phyloP scores from a whole-genome alignment of 2,888 invertebrate genomes.

The Hartigia nigra region DNA sequence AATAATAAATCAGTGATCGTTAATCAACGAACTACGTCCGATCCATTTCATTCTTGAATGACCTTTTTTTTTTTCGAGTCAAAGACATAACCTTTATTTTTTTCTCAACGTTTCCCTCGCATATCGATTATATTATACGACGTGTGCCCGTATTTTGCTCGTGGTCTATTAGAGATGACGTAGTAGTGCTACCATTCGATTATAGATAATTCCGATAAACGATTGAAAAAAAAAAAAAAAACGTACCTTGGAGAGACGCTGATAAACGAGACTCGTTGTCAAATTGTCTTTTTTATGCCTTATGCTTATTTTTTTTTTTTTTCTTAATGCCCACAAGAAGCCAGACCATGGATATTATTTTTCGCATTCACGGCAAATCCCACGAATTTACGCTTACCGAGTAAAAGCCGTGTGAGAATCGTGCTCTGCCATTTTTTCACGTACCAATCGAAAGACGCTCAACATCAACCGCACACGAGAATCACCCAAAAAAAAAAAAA shows the following conservation, averaged over 20 bases:
- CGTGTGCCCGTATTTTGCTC: not conserved
- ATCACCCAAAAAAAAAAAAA: not conserved
- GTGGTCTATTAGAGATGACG: not conserved
- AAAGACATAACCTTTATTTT: not conserved
- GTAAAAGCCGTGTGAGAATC: not conserved
- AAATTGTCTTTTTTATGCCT: not conserved
- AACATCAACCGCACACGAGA: not conserved
- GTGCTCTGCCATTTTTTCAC: not conserved
- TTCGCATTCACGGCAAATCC: not conserved
- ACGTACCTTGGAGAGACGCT: not conserved
- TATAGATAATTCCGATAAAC: not conserved
- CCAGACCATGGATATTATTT: not conserved
- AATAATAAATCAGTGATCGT: not conserved
- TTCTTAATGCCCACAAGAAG: not conserved
- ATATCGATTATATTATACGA: not conserved
- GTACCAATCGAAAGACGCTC: not conserved
- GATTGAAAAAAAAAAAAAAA: not conserved
- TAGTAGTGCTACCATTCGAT: not conserved
- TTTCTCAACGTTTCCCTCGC: not conserved
- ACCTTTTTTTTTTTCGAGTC: not conserved
- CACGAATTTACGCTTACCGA: not conserved
- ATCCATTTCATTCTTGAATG: not conserved
- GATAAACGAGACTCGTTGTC: not conserved
- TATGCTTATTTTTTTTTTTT: no score
- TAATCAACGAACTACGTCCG: not conserved